Evolutionary conservation across 1,140 invertebrate genomes (phyloP).

Genomic region (Anadara kagoshimensis): DNA sequence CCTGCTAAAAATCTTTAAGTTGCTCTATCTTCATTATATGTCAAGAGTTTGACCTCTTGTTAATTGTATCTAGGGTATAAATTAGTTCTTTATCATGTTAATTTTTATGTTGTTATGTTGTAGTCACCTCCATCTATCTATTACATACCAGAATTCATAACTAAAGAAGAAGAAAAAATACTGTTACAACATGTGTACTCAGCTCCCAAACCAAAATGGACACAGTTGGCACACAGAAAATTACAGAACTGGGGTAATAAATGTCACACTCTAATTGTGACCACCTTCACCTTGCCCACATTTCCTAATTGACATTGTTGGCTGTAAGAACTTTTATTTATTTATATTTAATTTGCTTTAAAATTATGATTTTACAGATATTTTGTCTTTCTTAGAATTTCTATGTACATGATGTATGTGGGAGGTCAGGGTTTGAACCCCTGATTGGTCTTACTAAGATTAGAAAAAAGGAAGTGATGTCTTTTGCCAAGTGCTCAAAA

Average conservation of each 20-base stretch:
- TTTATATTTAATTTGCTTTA: too few species aligned
- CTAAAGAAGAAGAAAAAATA: slow-evolving; percentile 84
- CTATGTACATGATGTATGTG: too few species aligned
- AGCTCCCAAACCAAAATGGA: slow-evolving; percentile 96
- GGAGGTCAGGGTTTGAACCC: too few species aligned
- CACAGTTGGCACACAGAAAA: slow-evolving; percentile 89
- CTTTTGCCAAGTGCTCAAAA: too few species aligned
- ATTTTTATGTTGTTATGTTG: slow-evolving; percentile 26
- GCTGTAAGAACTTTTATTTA: slow-evolving; percentile 66
- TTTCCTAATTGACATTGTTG: slow-evolving; percentile 97
- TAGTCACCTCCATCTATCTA: slow-evolving; percentile 84
- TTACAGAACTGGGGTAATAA: slow-evolving; percentile 93
- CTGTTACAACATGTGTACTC: slow-evolving; percentile 82
- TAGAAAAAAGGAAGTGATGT: too few species aligned
- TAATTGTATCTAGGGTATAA: too few species aligned
- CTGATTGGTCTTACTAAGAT: too few species aligned
- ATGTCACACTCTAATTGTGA: slow-evolving; percentile 19
- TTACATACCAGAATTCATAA: slow-evolving; percentile 95
- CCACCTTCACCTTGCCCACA: slow-evolving; percentile 85
- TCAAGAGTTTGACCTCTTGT: too few species aligned
- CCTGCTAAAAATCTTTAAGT: too few species aligned
- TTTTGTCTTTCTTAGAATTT: too few species aligned
- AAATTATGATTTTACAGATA: too few species aligned
- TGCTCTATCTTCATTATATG: too few species aligned
- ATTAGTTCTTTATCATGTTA: not conserved